A percentile compares a stretch with the other conserved stretches of the same genome.
Conservation (phyloP, 1,140 invertebrate genomes). For the Papilio xuthus region DNA sequence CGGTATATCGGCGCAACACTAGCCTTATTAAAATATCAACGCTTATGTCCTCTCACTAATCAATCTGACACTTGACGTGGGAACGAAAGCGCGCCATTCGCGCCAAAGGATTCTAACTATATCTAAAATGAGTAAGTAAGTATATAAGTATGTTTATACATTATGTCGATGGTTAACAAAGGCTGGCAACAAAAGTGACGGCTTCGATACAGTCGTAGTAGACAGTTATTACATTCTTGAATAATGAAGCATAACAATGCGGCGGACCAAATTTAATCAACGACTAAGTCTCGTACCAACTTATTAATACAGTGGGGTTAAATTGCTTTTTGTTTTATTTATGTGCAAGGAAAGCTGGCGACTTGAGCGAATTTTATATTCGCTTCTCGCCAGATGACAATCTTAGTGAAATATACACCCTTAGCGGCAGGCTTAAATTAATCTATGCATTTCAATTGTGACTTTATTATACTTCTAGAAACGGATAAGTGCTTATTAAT, state of each 20-base stretch:
- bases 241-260: constrained; percentile 59
- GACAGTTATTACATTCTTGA: constrained; percentile 70
- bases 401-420: constrained; percentile 12
- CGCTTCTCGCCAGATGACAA: constrained; percentile 8
- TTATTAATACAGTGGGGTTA: constrained; percentile 51
- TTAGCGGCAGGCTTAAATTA: neutral
- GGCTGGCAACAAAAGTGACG: constrained; percentile 56
- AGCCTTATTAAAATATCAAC: no score
- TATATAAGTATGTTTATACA: constrained; percentile 26
- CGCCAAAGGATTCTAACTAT: no score
- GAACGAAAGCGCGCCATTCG: no score
- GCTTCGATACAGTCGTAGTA: constrained; percentile 49
- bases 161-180: constrained; percentile 51
- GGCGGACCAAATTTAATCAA: constrained; percentile 63
- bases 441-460: constrained; percentile 12
- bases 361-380: constrained; percentile 26
- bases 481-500: neutral
- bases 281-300: constrained; percentile 46
- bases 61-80: no score
- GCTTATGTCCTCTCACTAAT: no score
- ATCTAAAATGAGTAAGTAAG: no score
- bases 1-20: no score
- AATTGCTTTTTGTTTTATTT: constrained; percentile 49
- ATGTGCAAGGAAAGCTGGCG: constrained; percentile 36
- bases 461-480: constrained; percentile 6